Evolutionary conservation across 2,888 invertebrate genomes (phyloP), one percentile per base, ranked within the genome.

Genomic region (Dryomyza anilis): DNA sequence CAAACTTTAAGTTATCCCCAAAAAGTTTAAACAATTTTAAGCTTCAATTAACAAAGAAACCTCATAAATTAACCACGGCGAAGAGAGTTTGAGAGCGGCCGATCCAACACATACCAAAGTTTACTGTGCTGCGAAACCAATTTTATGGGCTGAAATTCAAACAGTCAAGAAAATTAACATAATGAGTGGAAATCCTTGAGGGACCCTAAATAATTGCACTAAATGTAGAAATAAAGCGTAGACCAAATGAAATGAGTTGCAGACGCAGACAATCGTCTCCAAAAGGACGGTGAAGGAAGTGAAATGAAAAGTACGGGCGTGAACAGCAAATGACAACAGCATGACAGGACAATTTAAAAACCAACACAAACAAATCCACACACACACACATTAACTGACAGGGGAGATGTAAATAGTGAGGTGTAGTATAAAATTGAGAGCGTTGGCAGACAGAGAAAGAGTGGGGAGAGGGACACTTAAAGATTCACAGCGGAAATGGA

Each of bases 151-250:
- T 30, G 53, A 36, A 33, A 36, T 30, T 48, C 39, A 50, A 29
- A 16, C 59, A 48, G 56, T 16, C 46, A 58, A 67, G 67, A 69
- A 73, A 72, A 72, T 73, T 71, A 71, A 69, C 72, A 73, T 73
- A 73, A 73, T 72, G 73, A 73, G 70, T 70, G 68, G 66, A 71
- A 69, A 69, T 73, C 71, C 73, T 73, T 73, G 63, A 71, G 72
- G 71, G 71, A 71, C 70, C 68, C 70, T 68, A 72, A 72, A 72
- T 71, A 70, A 70, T 70, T 73, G 70, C 67, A 66, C 52, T 61
- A 61, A 61, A 61, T 53, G 61, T 53, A 61, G 53, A 30, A 64
- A 52, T 39, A 61, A 52, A 27, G 46, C 39, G 30, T 27, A 27
- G 43, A 7, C 25, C 29, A 12, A 36, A 46, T 23, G 55, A 33